phyloP scores from a whole-genome alignment of 1,140 invertebrate species.

The Venustaconcha ellipsiformis region DNA sequence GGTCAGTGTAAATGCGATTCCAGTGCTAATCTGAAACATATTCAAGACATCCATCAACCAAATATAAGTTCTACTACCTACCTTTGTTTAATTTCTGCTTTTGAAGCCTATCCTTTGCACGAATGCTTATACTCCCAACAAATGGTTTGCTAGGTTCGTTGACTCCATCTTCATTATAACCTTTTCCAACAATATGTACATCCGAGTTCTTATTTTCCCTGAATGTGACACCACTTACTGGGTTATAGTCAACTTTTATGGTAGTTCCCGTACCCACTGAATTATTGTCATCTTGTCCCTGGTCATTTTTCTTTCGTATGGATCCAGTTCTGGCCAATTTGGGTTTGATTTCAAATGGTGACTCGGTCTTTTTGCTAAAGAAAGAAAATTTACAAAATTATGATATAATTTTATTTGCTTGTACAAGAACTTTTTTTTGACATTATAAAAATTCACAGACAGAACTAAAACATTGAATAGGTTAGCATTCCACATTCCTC shows the following conservation, averaged over 20 bases:
- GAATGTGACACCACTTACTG: constrained; percentile 64
- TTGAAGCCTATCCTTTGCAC: too few species aligned
- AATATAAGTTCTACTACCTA: too few species aligned
- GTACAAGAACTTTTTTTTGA: too few species aligned
- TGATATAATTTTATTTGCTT: too few species aligned
- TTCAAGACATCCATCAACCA: too few species aligned
- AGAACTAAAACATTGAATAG: too few species aligned
- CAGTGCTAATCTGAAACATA: too few species aligned
- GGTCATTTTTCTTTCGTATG: constrained; percentile 20
- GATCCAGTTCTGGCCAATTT: constrained; percentile 53
- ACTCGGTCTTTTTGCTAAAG: constrained; percentile 52
- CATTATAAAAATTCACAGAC: too few species aligned
- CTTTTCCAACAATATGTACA: constrained; percentile 64
- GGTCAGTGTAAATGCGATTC: too few species aligned
- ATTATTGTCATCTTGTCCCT: constrained; percentile 33
- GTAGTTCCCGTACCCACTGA: constrained; percentile 32
- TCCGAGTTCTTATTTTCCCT: constrained; percentile 62
- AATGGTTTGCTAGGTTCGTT: constrained; percentile 1
- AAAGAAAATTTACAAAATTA: neutral
- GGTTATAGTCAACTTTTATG: constrained; percentile 59
- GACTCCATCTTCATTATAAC: constrained; percentile 59
- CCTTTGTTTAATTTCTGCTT: too few species aligned
- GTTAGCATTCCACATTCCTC: too few species aligned
- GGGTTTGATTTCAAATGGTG: constrained; percentile 49
- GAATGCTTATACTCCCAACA: neutral